These are phyloP conservation scores for Drosophila biarmipes DNA, from an alignment of 1,140 invertebrate genomes.

Conservation along the genomic window DNA sequence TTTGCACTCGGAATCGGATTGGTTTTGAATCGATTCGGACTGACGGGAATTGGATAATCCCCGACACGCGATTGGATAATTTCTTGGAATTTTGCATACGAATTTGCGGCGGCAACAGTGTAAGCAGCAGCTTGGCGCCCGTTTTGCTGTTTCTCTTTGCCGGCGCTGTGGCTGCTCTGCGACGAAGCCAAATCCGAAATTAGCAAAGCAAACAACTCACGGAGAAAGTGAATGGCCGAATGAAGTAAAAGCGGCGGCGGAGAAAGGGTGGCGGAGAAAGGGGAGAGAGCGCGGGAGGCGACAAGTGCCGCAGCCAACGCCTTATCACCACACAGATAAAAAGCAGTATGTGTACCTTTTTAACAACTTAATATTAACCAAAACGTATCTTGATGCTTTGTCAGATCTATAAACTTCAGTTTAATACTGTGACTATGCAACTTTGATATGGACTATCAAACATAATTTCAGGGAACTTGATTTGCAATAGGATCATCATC, in stretches of 20 bases:
- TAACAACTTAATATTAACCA: too few relatives aligned
- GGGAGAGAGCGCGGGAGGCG: slow-evolving; percentile 7
- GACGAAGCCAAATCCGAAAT: slow-evolving; percentile 60
- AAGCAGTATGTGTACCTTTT: not conserved
- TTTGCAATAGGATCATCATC: too few relatives aligned
- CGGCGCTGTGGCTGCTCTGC: not conserved
- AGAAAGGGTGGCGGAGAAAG: slow-evolving; percentile 4
- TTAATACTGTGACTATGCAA: too few relatives aligned
- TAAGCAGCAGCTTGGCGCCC: slow-evolving; percentile 21
- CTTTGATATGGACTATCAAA: too few relatives aligned
- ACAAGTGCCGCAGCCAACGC: slow-evolving; percentile 71
- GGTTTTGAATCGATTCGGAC: slow-evolving; percentile 23
- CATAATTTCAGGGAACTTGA: too few relatives aligned
- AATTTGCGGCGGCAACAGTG: slow-evolving; percentile 16
- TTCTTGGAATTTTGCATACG: slow-evolving; percentile 66
- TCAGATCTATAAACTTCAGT: too few relatives aligned
- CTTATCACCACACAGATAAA: slow-evolving; percentile 18
- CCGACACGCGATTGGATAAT: slow-evolving; percentile 63
- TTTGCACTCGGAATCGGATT: slow-evolving; percentile 10
- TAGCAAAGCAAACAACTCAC: slow-evolving; percentile 76
- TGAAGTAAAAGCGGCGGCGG: slow-evolving; percentile 70
- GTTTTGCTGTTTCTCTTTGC: slow-evolving; percentile 61
- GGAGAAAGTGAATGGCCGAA: slow-evolving; percentile 79
- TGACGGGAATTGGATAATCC: slow-evolving; percentile 55
- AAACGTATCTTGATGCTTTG: too few relatives aligned